Evolutionary conservation across 2,888 invertebrate genomes (phyloP), one percentile per base, ranked within the genome.

Genomic region (Diaperis boleti): DNA sequence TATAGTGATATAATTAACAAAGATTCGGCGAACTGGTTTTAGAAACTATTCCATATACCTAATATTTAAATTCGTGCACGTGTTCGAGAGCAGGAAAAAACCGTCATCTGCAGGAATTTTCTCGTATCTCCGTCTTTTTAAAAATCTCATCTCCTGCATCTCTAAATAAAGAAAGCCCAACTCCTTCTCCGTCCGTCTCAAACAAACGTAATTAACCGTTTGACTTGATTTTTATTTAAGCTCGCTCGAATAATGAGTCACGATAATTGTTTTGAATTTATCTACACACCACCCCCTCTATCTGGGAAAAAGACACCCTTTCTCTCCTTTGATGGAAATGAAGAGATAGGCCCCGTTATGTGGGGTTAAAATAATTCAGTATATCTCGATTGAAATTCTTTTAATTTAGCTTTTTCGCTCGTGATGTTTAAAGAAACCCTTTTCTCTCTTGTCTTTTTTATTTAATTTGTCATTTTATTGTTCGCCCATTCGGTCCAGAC

Each of bases 401-500:
- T 78, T 78, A 78, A 79, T 79, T 78, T 77, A 78, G 77, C 77
- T 75, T 74, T n/a, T 75, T 74, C 71, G 74, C 74, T 76, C n/a
- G n/a, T n/a, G n/a, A n/a, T 78, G 77, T 78, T 79, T 79, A 74
- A 77, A 78, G 78, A 78, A 79, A 78, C 74, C 77, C 77, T 72
- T 75, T 76, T 74, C 60, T 59, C 50, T n/a, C n/a, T n/a, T n/a
- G n/a, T n/a, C n/a, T 71, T 72, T 76, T 77, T 78, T 78, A 78
- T 80, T 79, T 79, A 80, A 80, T 78, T 79, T 79, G 80, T 79
- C 79, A 76, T 80, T 78, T 79, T 79, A 78, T 80, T 79, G 76
- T 78, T 73, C 72, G 74, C 72, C 76, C 74, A 71, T 74, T 73
- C 73, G 71, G 66, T 65, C 69, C 76, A 75, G 77, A 76, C 76